Evolutionary conservation across 2,888 invertebrate species (phyloP).

Genomic region (Diaprepes abbreviatus): DNA sequence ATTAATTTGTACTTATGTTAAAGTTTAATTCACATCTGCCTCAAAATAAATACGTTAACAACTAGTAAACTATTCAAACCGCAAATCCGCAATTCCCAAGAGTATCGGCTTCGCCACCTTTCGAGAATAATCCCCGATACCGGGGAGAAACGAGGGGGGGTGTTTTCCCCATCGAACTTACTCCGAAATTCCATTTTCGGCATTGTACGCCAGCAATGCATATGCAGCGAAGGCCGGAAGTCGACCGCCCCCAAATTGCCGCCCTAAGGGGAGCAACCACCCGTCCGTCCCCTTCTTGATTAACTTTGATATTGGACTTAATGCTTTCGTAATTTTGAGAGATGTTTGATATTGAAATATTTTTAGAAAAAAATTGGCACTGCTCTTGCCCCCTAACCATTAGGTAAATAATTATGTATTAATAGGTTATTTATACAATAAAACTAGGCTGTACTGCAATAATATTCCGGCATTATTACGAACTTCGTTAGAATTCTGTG

Average conservation of each 20-base stretch:
- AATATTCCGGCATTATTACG: no score
- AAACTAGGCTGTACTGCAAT: no score
- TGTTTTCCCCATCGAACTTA: slow-evolving; percentile 37
- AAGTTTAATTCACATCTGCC: not conserved
- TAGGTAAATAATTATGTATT: no score
- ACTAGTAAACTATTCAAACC: not conserved
- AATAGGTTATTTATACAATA: no score
- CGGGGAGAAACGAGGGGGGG: not conserved
- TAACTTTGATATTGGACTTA: slow-evolving; percentile 61
- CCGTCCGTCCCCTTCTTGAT: slow-evolving; percentile 59
- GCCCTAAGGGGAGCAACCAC: slow-evolving; percentile 48
- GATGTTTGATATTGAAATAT: no score
- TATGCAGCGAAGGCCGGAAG: slow-evolving; percentile 58
- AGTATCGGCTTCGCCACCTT: slow-evolving; percentile 34
- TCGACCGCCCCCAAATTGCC: slow-evolving; percentile 41
- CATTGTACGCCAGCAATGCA: slow-evolving; percentile 57
- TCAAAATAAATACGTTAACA: not conserved
- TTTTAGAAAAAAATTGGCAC: no score
- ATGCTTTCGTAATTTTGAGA: no score
- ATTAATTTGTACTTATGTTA: no score
- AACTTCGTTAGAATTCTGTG: no score
- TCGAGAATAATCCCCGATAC: slow-evolving; percentile 9
- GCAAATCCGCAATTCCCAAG: slow-evolving; percentile 26
- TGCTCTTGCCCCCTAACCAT: no score
- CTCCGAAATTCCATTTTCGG: slow-evolving; percentile 53